Conservation (phyloP, 2,888 invertebrate genomes). For the Meteorus cinctellus region DNA sequence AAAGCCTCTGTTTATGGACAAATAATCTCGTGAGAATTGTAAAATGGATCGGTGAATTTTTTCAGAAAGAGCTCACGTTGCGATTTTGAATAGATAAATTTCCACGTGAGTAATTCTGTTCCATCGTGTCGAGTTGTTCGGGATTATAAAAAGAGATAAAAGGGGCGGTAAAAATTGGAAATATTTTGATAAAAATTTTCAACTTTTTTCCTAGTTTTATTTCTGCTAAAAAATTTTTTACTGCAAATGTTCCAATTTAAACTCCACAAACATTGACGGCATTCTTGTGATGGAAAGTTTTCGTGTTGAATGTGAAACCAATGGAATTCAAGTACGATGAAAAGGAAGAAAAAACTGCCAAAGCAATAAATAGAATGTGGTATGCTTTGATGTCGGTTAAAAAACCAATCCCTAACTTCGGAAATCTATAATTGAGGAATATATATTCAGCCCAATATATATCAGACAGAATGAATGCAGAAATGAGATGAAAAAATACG, state of each 20-base stretch:
- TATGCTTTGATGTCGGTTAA: constrained; percentile 3
- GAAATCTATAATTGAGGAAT: background rate
- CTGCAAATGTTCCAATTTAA: background rate
- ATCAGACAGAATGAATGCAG: no score
- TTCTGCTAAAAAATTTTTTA: no score
- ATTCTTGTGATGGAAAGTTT: background rate
- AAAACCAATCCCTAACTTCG: background rate
- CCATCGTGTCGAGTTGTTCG: background rate
- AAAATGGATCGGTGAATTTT: constrained; percentile 27
- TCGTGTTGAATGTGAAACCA: background rate
- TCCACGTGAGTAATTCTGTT: background rate
- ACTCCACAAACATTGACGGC: background rate
- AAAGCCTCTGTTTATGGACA: constrained; percentile 26
- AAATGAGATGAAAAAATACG: background rate
- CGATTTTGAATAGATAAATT: background rate
- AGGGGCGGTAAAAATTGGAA: background rate
- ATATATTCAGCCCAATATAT: background rate
- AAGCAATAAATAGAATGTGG: background rate
- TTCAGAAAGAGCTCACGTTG: background rate
- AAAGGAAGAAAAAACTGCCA: background rate
- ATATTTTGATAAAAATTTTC: background rate
- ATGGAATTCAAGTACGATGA: background rate
- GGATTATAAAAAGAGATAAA: background rate
- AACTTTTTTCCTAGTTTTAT: no score
- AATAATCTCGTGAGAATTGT: constrained; percentile 43